These are phyloP conservation scores for Leptodactylus fallax DNA, from an alignment of 2,797 vertebrate genomes.

Conservation along the genomic window DNA sequence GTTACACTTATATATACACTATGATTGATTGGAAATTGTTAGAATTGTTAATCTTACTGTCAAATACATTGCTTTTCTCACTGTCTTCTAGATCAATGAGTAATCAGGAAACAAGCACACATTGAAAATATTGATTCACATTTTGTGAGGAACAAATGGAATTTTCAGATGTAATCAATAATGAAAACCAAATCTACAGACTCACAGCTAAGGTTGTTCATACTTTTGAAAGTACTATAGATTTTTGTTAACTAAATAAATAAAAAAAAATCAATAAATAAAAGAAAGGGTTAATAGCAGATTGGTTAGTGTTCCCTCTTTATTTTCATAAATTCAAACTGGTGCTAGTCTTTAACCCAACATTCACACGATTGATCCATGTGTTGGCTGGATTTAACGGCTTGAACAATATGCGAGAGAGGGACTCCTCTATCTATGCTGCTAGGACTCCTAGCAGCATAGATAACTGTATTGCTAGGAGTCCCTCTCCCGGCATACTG, in stretches of 20 bases:
- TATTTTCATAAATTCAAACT: too few species aligned
- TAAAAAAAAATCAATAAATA: too few species aligned
- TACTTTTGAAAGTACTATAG: background rate
- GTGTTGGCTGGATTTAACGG: too few species aligned
- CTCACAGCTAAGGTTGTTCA: background rate
- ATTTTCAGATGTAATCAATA: background rate
- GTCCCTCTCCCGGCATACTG: too few species aligned
- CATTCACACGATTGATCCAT: too few species aligned
- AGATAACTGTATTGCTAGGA: too few species aligned
- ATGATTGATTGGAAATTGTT: background rate
- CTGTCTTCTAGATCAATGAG: background rate
- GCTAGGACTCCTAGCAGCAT: too few species aligned
- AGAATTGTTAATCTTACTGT: constrained; percentile 11
- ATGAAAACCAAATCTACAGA: background rate
- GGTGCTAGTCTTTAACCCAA: too few species aligned
- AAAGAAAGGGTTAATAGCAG: too few species aligned
- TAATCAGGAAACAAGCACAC: background rate
- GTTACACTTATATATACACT: background rate
- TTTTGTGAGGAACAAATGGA: background rate
- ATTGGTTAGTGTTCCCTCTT: too few species aligned
- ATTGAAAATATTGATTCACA: background rate
- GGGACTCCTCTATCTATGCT: too few species aligned
- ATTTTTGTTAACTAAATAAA: background rate
- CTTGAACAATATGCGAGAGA: too few species aligned
- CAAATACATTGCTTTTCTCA: constrained; percentile 14